Base-by-base conservation (phyloP, 2,797 vertebrate genomes). In the Avahi laniger region DNA sequence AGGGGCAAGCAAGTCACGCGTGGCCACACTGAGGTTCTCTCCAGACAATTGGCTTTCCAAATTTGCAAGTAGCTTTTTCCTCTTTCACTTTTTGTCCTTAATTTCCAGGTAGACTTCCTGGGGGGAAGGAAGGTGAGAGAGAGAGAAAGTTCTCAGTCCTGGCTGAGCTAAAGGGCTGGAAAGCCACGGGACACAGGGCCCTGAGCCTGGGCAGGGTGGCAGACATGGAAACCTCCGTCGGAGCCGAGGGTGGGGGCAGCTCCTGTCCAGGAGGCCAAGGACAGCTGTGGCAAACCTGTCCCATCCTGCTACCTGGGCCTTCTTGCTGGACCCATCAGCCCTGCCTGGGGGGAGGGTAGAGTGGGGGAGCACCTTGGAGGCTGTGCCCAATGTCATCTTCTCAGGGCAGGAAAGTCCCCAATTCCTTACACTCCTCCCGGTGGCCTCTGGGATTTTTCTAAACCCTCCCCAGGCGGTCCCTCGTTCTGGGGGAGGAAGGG, bases 1-100 rank as follows among this genome's bases (percentile, higher is more conserved):
- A 14, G 61, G n/a, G 22, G 8, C 1, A 7, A 24, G 52, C 43
- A 54, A 48, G 61, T 26, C n/a, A 72, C 61, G 26, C 20, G 22
- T 7, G 54, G 50, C 73, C 54, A 79, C 4, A n/a, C 63, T 33
- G 4, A 7, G 20, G 14, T 54, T 61, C 13, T 43, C n/a, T 48
- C 41, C 4, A 35, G 50, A 73, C 13, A 63, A 15, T 46, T 61
- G 15, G 35, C 24, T 65, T 33, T 75, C 81, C 54, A 46, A 88
- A 57, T 54, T 59, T 89, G 14, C 61, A 70, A 89, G 63, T 70
- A 20, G 61, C 76, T 91, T 91, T 91, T 59, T 46, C 35, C 57
- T 86, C 17, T 61, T 81, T 87, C 52, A 52, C 50, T 17, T 65
- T 59, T 63, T 43, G 30, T 22, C 67, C 41, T 91, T 89, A 46